Evolutionary conservation across 2,113 vertebrate species (phyloP).

Genomic region (Gorilla gorilla): DNA sequence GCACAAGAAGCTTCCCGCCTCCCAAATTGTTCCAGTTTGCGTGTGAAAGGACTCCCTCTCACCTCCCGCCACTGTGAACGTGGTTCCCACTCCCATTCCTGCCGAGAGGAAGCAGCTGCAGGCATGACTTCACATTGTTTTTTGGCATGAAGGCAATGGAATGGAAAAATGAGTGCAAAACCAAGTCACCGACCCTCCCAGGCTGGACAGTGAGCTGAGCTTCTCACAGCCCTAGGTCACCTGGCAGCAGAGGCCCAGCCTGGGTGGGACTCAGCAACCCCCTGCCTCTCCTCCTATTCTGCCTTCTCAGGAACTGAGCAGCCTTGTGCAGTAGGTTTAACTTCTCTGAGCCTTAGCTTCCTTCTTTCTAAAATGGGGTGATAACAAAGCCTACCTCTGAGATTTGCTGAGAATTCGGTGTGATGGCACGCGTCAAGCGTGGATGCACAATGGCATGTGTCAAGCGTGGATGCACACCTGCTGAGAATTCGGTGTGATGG

Average conservation of each 20-base stretch:
- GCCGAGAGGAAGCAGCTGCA: constrained; percentile 58
- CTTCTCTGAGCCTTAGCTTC: not conserved
- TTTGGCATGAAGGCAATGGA: not conserved
- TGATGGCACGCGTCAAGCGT: not conserved
- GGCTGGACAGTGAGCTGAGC: not conserved
- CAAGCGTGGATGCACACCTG: too few species aligned
- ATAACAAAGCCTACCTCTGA: not conserved
- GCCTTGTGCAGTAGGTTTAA: too few species aligned
- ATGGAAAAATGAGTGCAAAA: constrained; percentile 21
- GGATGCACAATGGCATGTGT: too few species aligned
- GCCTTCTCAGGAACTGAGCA: not conserved
- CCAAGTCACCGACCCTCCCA: not conserved
- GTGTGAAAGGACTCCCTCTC: accelerated
- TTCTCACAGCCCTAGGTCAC: not conserved
- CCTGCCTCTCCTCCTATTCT: not conserved
- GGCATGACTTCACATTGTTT: not conserved
- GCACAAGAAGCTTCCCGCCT: not conserved
- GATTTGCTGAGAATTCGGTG: not conserved
- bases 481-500: too few species aligned
- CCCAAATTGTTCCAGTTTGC: accelerated
- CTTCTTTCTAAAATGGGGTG: not conserved
- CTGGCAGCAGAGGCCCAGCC: not conserved
- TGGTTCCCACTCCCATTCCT: constrained; percentile 41
- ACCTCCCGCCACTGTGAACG: not conserved
- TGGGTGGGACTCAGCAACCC: not conserved